These are phyloP conservation scores for Coecobrya sp. DNA, from an alignment of 2,888 invertebrate genomes.

Conservation along the genomic window DNA sequence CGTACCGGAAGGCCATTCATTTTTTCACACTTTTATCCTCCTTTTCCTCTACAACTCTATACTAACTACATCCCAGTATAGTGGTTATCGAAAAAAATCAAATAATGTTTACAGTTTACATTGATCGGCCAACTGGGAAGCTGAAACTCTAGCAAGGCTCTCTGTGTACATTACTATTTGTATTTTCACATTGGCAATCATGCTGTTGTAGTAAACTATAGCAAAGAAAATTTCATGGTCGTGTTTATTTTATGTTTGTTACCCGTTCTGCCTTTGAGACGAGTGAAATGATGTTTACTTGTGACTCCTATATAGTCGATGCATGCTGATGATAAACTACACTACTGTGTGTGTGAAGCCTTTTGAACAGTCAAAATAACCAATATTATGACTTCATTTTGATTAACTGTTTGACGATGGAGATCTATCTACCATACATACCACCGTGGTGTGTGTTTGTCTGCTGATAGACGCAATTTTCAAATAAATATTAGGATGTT, in stretches of 20 bases:
- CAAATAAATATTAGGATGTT: background rate
- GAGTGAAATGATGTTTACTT: constrained; percentile 2
- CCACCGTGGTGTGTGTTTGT: background rate
- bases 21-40: no score
- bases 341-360: background rate
- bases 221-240: background rate
- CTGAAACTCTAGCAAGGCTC: background rate
- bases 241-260: constrained; percentile 10
- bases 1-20: no score
- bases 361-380: constrained; percentile 13
- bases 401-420: background rate
- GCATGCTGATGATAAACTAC: background rate
- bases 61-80: background rate
- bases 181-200: background rate
- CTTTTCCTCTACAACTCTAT: background rate
- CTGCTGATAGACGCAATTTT: background rate
- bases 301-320: background rate
- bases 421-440: background rate
- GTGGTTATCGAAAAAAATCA: background rate
- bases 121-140: background rate
- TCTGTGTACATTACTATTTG: background rate
- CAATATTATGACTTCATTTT: constrained; percentile 12
- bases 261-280: background rate
- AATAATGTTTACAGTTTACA: background rate
- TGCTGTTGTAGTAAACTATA: background rate